Evolutionary conservation across 2,113 vertebrate species (phyloP).

Genomic region (Columbina picui): DNA sequence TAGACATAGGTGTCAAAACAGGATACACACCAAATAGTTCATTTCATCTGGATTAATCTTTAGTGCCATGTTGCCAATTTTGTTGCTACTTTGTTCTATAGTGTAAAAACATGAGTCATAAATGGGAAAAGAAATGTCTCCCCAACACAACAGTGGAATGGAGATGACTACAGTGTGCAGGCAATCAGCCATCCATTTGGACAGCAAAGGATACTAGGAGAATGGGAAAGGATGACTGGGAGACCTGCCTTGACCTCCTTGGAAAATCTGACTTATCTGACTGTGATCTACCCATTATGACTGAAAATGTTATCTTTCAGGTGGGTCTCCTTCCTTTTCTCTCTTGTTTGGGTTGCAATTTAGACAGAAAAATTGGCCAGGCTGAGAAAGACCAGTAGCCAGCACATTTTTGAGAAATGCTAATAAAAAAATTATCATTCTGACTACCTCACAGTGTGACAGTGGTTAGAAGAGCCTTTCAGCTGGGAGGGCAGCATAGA

Average conservation of each 20-base stretch:
- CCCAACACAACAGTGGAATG: not conserved
- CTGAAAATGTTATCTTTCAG: not conserved
- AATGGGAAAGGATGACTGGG: not conserved
- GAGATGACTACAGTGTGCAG: not conserved
- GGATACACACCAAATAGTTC: not conserved
- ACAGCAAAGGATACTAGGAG: not conserved
- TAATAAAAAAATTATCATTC: not conserved
- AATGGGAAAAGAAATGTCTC: not conserved
- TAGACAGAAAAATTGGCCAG: not conserved
- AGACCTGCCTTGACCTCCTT: not conserved
- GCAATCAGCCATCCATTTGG: not conserved
- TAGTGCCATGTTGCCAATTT: not conserved
- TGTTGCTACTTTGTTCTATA: not conserved
- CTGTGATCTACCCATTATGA: not conserved
- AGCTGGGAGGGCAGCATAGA: not conserved
- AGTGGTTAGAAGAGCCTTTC: not conserved
- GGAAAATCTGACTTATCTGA: not conserved
- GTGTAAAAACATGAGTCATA: not conserved
- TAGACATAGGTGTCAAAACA: not conserved
- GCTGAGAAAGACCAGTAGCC: not conserved
- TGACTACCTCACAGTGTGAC: not conserved
- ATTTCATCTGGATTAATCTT: not conserved
- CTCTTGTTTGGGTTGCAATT: not conserved
- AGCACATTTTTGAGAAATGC: not conserved
- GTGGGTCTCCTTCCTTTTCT: not conserved